Percentiles rank a stretch among this genome's conserved stretches.
These are phyloP conservation scores for Hippopotamus amphibius DNA, from an alignment of 2,113 vertebrate species.

Conservation along the genomic window DNA sequence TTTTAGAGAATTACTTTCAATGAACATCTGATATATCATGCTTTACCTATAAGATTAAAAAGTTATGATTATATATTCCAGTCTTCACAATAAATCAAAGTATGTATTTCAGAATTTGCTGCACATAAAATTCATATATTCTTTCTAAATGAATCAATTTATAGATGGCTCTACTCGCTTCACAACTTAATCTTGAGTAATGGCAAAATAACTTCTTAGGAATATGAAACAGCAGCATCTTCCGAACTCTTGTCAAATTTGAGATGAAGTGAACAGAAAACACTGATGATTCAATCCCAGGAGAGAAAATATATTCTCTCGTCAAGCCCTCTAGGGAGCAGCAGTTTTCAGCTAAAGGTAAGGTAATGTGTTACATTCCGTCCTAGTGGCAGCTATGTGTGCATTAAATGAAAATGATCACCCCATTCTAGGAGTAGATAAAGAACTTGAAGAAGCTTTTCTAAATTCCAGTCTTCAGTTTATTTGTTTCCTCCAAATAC, in stretches of 20 bases:
- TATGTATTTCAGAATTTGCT: slow-evolving; percentile 7
- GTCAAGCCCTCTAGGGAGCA: neutral
- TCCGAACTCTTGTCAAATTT: neutral
- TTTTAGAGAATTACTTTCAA: slow-evolving; percentile 62
- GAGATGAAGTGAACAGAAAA: neutral
- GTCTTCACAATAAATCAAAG: slow-evolving; percentile 10
- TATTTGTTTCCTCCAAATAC: neutral
- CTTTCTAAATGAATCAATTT: neutral
- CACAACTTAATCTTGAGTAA: neutral
- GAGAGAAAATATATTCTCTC: neutral
- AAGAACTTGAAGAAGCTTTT: neutral
- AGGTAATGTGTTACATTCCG: neutral
- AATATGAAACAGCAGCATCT: neutral
- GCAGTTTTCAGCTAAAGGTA: neutral
- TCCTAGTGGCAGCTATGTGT: neutral
- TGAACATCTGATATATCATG: neutral
- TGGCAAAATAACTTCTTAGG: neutral
- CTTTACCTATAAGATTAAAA: slow-evolving; percentile 44
- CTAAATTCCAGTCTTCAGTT: slow-evolving; percentile 1
- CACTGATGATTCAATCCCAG: neutral
- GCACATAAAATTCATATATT: slow-evolving; percentile 5
- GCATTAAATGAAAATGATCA: neutral
- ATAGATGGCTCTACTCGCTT: neutral
- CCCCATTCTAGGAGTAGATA: neutral
- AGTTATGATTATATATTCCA: neutral